phyloP scores from a whole-genome alignment of 2,113 vertebrate species.

The Lanius ludovicianus region DNA sequence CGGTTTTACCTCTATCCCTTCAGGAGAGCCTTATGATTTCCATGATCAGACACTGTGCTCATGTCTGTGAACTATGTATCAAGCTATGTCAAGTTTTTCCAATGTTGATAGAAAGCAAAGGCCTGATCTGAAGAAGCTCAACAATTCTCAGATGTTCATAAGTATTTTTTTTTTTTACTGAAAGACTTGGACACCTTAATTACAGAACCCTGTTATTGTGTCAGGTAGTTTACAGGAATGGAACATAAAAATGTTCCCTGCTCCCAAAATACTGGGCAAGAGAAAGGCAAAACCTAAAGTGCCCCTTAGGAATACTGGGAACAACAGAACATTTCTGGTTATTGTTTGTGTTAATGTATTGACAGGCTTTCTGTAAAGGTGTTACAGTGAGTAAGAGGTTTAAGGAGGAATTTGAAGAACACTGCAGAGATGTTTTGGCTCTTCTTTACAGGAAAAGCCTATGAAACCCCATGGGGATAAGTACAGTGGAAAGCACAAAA shows the following conservation, averaged over 20 bases:
- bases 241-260: background rate
- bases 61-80: background rate
- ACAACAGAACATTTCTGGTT: background rate
- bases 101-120: background rate
- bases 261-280: fast-evolving
- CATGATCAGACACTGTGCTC: background rate
- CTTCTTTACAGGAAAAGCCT: background rate
- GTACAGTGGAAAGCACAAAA: background rate
- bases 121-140: background rate
- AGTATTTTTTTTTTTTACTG: background rate
- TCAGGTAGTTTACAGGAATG: background rate
- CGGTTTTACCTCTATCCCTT: background rate
- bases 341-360: background rate
- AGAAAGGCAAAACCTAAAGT: background rate
- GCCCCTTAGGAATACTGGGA: background rate
- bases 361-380: background rate
- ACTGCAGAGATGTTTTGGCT: background rate
- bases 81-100: background rate
- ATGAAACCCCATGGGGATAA: background rate
- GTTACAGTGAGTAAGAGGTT: background rate
- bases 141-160: background rate
- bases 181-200: background rate
- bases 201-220: background rate
- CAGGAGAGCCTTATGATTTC: background rate
- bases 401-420: background rate